phyloP scores from a whole-genome alignment of 2,888 invertebrate genomes.

The Dicycla oo region DNA sequence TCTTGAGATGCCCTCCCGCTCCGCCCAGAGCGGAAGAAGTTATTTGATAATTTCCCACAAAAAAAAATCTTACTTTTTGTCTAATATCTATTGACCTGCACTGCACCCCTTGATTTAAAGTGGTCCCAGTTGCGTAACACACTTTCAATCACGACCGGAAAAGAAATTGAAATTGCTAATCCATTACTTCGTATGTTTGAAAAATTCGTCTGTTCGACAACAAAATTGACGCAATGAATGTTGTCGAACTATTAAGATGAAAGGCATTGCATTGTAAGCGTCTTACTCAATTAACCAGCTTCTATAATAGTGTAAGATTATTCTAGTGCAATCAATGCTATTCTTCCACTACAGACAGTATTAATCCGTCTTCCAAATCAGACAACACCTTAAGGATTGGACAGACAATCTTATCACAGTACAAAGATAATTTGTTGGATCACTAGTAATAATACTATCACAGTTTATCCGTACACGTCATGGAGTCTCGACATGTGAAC shows the following conservation, averaged over 20 bases:
- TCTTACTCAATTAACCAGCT: background rate
- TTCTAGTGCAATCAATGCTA: background rate
- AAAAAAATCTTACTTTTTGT: background rate
- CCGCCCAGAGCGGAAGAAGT: too few species aligned
- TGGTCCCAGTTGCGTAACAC: background rate
- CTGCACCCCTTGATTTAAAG: too few species aligned
- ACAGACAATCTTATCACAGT: constrained; percentile 4
- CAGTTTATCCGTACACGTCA: constrained; percentile 22
- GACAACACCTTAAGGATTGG: background rate
- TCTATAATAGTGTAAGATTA: background rate
- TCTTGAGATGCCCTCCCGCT: too few species aligned
- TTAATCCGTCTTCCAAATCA: background rate
- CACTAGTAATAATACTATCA: background rate
- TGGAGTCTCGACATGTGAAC: constrained; percentile 4
- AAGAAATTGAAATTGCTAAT: background rate
- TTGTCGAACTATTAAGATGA: background rate
- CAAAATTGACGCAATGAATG: background rate
- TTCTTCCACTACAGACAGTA: background rate
- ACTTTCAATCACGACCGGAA: background rate
- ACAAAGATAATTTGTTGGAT: constrained; percentile 12
- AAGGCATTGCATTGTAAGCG: background rate
- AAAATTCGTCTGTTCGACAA: background rate
- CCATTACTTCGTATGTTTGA: too few species aligned
- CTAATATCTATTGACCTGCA: background rate
- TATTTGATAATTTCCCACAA: too few species aligned